A percentile compares a stretch with the other conserved stretches of the same genome.
These are phyloP conservation scores for Papilio demoleus DNA, from an alignment of 2,888 invertebrate genomes.

Conservation along the genomic window DNA sequence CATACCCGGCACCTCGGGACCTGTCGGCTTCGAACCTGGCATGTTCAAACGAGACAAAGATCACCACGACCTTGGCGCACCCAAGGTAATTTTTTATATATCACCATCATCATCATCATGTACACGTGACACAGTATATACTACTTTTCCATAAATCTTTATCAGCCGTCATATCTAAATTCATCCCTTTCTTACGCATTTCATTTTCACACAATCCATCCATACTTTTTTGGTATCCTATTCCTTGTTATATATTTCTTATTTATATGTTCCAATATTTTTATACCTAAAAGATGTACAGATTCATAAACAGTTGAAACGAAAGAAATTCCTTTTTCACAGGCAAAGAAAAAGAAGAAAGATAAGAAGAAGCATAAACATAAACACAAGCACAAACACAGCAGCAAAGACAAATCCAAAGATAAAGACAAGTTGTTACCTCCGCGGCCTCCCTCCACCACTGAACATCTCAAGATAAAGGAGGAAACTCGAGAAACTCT, in stretches of 20 bases:
- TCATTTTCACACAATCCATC: too few relatives aligned
- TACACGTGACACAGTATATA: too few relatives aligned
- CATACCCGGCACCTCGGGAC: constrained; percentile 86
- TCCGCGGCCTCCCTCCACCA: constrained; percentile 65
- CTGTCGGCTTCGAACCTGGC: constrained; percentile 92
- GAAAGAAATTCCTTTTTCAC: constrained; percentile 20
- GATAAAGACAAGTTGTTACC: constrained; percentile 66
- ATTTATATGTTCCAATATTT: too few relatives aligned
- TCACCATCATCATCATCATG: too few relatives aligned
- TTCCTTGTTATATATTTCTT: too few relatives aligned
- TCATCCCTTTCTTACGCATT: too few relatives aligned
- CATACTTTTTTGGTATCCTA: too few relatives aligned
- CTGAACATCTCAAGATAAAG: constrained; percentile 84
- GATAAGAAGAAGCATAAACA: constrained; percentile 94
- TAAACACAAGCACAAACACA: constrained; percentile 95
- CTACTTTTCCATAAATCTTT: too few relatives aligned
- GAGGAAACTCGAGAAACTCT: constrained; percentile 90
- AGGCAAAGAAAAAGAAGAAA: constrained; percentile 89
- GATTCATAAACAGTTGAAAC: too few relatives aligned
- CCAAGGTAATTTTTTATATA: constrained; percentile 62
- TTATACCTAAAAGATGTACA: too few relatives aligned
- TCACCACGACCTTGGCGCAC: constrained; percentile 69
- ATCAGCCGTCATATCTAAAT: too few relatives aligned
- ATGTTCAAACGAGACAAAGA: constrained; percentile 89
- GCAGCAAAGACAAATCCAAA: constrained; percentile 73